These are phyloP conservation scores for Lasioglossum calceatum DNA, from an alignment of 2,888 invertebrate genomes.

Conservation along the genomic window DNA sequence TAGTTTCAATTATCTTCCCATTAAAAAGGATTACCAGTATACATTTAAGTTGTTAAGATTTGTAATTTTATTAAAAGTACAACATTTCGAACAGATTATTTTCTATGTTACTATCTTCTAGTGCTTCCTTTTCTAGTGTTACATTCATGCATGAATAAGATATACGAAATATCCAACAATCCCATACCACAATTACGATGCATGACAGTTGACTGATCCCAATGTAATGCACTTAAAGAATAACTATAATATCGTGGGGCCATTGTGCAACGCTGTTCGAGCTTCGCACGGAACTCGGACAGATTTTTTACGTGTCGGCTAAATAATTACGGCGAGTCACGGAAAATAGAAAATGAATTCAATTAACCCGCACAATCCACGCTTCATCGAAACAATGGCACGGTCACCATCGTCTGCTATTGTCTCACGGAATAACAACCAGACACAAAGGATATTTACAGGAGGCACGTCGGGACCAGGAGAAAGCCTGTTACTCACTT, in stretches of 20 bases:
- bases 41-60: too few species aligned
- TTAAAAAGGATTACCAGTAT: too few species aligned
- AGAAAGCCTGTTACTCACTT: background rate
- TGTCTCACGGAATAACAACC: conserved; percentile 45
- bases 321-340: background rate
- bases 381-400: background rate
- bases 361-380: conserved; percentile 54
- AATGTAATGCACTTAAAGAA: background rate
- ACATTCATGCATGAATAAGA: too few species aligned
- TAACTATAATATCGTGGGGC: background rate
- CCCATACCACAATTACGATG: background rate
- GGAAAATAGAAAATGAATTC: conserved; percentile 48
- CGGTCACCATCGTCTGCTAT: conserved; percentile 31
- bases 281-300: background rate
- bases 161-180: background rate
- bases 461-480: conserved; percentile 9
- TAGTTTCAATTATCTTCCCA: too few species aligned
- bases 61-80: too few species aligned
- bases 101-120: too few species aligned
- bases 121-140: too few species aligned
- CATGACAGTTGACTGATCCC: conserved; percentile 1
- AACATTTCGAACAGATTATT: too few species aligned
- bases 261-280: background rate
- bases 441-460: conserved; percentile 47
- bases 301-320: background rate